These are phyloP conservation scores for Astur gentilis DNA, from an alignment of 2,113 vertebrate species.

Conservation along the genomic window DNA sequence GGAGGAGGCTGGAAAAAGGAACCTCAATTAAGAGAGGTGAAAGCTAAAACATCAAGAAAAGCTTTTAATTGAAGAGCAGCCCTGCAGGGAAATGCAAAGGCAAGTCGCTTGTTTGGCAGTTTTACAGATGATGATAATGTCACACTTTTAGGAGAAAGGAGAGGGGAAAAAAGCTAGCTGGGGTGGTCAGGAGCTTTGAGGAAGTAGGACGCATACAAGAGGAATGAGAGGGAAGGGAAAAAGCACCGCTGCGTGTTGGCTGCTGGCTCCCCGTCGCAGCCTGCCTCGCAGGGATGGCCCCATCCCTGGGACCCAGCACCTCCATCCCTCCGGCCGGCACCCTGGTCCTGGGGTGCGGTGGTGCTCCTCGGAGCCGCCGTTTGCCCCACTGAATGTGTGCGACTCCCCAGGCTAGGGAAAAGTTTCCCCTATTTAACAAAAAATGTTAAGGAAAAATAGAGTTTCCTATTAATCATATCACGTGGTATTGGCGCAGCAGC, in stretches of 20 bases:
- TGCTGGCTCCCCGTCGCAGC: neutral
- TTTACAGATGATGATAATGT: neutral
- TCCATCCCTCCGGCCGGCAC: neutral
- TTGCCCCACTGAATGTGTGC: neutral
- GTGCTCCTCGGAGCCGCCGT: rapidly evolving
- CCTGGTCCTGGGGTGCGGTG: neutral
- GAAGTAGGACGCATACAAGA: neutral
- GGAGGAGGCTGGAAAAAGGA: neutral
- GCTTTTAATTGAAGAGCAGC: constrained; percentile 43
- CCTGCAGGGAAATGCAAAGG: constrained; percentile 24
- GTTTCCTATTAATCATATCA: neutral
- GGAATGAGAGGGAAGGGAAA: neutral
- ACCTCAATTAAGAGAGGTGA: constrained; percentile 30
- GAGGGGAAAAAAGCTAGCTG: neutral
- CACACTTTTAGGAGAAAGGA: neutral
- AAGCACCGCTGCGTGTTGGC: rapidly evolving
- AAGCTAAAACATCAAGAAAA: constrained; percentile 34
- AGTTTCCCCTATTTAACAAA: neutral
- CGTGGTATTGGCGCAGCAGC: rapidly evolving
- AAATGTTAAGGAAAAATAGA: neutral
- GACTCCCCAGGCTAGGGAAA: neutral
- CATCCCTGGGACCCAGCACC: neutral
- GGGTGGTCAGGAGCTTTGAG: neutral
- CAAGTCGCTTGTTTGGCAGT: neutral
- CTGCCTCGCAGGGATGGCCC: neutral